Conservation (phyloP, 1,140 invertebrate genomes). For the Caenorhabditis brenneri region DNA sequence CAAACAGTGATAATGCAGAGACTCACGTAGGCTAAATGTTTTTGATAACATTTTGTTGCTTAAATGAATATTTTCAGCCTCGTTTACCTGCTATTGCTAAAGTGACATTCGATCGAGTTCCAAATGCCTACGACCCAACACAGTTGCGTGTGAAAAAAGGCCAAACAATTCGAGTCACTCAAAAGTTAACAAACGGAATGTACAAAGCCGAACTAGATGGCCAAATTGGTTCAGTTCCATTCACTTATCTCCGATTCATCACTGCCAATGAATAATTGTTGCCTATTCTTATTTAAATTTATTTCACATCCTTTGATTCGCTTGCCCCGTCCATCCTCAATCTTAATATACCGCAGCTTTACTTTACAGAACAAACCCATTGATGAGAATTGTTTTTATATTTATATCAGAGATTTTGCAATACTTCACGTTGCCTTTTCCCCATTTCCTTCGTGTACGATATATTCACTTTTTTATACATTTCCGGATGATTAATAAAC, state of each 20-base stretch:
- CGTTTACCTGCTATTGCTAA: slow-evolving; percentile 51
- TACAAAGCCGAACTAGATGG: slow-evolving; percentile 58
- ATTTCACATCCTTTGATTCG: neutral
- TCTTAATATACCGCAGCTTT: slow-evolving; percentile 21
- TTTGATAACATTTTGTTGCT: neutral
- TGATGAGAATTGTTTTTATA: neutral
- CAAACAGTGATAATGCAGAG: slow-evolving; percentile 36
- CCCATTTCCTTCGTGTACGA: neutral
- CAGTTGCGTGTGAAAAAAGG: slow-evolving; percentile 60
- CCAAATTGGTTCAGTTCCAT: slow-evolving; percentile 56
- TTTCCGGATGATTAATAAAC: slow-evolving; percentile 32
- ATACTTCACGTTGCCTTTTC: neutral
- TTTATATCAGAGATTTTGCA: neutral
- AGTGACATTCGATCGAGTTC: slow-evolving; percentile 56
- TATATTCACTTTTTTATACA: slow-evolving; percentile 7
- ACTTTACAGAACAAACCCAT: neutral
- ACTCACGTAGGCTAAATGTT: neutral
- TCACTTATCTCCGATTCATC: slow-evolving; percentile 53
- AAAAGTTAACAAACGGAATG: slow-evolving; percentile 60
- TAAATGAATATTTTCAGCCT: neutral
- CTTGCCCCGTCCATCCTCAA: neutral
- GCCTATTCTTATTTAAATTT: neutral
- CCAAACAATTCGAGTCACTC: slow-evolving; percentile 56
- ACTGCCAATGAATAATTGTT: neutral
- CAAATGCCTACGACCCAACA: slow-evolving; percentile 62